These are phyloP conservation scores for Oasisia sp. DNA, from an alignment of 2,888 invertebrate species.

Conservation along the genomic window DNA sequence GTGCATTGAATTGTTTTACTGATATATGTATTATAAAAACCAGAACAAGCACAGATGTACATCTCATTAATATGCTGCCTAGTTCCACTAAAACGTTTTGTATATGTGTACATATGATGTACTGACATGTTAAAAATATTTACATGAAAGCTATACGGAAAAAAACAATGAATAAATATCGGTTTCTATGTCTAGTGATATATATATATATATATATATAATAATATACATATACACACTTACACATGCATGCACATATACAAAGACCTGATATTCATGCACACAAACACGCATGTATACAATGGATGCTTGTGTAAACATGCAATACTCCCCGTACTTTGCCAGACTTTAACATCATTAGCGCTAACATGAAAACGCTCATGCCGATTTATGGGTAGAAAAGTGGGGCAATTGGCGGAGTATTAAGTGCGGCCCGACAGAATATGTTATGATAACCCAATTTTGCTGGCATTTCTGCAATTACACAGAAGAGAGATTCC, in stretches of 20 bases:
- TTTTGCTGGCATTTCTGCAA: not conserved
- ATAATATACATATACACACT: not conserved
- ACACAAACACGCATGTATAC: not conserved
- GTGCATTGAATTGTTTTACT: too few species aligned
- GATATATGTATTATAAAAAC: too few species aligned
- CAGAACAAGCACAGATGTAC: too few species aligned
- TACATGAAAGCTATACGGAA: too few species aligned
- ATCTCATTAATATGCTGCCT: too few species aligned
- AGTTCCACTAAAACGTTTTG: too few species aligned
- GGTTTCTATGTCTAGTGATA: not conserved
- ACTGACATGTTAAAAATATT: too few species aligned
- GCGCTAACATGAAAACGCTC: not conserved
- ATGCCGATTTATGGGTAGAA: not conserved
- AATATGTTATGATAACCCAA: not conserved
- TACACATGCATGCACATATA: not conserved
- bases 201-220: too few species aligned
- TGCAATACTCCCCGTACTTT: not conserved
- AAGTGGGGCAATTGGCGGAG: not conserved
- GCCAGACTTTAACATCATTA: not conserved
- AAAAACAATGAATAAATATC: not conserved
- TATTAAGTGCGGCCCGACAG: not conserved
- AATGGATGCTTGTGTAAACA: not conserved
- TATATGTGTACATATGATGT: too few species aligned
- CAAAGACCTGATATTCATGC: too few species aligned
- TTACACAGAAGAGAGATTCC: not conserved